A percentile compares a stretch with the other conserved stretches of the same genome.
Conservation (phyloP, 2,888 invertebrate genomes). For the Apamea crenata region DNA sequence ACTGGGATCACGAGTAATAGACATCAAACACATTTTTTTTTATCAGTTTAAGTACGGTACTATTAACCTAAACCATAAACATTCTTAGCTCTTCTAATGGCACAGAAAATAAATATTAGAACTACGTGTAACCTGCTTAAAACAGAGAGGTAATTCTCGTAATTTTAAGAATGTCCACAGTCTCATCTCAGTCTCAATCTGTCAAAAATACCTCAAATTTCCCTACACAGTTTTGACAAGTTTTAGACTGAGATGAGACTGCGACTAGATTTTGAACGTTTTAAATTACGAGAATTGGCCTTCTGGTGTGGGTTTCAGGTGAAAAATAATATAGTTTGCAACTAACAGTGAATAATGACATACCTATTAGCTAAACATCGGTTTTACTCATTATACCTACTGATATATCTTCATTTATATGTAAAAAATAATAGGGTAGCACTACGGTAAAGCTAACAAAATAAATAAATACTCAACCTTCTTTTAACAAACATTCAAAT, state of each 20-base stretch:
- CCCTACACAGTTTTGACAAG: too few species aligned
- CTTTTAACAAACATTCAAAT: constrained; percentile 25
- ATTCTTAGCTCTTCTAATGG: constrained; percentile 58
- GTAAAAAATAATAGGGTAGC: background rate
- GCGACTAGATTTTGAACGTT: too few species aligned
- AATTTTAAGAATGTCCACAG: too few species aligned
- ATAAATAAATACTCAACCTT: constrained; percentile 29
- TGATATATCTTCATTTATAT: constrained; percentile 29
- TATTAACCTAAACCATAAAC: constrained; percentile 52
- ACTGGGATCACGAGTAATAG: constrained; percentile 53
- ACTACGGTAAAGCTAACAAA: constrained; percentile 31
- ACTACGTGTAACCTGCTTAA: constrained; percentile 9
- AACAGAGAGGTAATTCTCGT: too few species aligned
- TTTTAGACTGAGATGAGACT: too few species aligned
- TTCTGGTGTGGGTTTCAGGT: background rate
- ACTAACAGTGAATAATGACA: constrained; percentile 3
- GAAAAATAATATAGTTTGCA: background rate
- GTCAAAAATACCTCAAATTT: too few species aligned
- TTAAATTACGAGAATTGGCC: too few species aligned
- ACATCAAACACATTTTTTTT: constrained; percentile 47
- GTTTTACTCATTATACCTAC: constrained; percentile 25
- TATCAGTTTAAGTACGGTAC: constrained; percentile 57
- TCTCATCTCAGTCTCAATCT: too few species aligned
- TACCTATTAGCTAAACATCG: constrained; percentile 17
- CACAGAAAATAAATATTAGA: constrained; percentile 57